These are phyloP conservation scores for Rallus crepitans DNA, from an alignment of 2,797 vertebrate species.

Conservation along the genomic window DNA sequence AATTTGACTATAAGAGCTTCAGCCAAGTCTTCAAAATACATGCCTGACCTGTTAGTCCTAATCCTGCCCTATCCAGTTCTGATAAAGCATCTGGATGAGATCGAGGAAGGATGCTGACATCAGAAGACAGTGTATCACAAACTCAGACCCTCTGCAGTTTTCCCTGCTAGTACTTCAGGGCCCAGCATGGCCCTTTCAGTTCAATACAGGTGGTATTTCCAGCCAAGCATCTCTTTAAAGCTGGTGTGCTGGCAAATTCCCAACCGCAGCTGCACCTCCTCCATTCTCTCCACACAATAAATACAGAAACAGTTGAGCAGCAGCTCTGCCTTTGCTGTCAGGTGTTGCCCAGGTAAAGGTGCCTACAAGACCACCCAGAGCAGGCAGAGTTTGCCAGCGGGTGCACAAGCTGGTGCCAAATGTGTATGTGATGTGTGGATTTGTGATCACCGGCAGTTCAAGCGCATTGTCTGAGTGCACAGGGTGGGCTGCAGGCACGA, in stretches of 20 bases:
- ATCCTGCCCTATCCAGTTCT: background rate
- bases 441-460: background rate
- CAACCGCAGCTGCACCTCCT: background rate
- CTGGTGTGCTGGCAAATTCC: background rate
- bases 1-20: background rate
- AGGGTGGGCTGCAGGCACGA: background rate
- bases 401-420: background rate
- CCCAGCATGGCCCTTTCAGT: background rate
- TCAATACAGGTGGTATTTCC: background rate
- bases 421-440: fast-evolving
- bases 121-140: background rate
- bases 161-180: background rate
- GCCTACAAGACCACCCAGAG: background rate
- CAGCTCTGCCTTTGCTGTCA: background rate
- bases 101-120: background rate
- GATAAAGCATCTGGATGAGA: background rate
- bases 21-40: background rate
- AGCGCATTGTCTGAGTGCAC: background rate
- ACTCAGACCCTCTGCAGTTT: background rate
- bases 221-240: background rate
- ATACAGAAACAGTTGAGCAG: background rate
- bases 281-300: background rate
- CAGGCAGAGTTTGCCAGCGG: background rate
- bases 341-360: background rate
- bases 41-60: background rate